Evolutionary conservation across 2,888 invertebrate genomes (phyloP), one percentile per base, ranked within the genome.

Genomic region (Acleris holmiana): DNA sequence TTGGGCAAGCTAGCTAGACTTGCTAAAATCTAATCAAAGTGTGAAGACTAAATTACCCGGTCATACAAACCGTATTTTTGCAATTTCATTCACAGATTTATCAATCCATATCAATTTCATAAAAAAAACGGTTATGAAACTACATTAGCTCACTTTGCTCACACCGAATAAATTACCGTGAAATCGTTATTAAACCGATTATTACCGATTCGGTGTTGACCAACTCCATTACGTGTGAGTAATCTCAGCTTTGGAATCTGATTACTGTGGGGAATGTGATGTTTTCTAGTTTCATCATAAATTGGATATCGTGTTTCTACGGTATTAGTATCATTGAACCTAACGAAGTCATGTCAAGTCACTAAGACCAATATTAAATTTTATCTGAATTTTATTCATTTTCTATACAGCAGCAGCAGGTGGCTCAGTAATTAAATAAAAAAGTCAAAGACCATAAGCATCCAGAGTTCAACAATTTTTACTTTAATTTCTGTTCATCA

Each of bases 151-250:
- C 48, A 23, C 23, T 41, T 64, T 54, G 64, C 56, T 56, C 61
- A 48, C 47, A 41, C 51, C 21, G 60, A 60, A 60, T 55, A 60
- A 60, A 65, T 65, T 60, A 60, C 65, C 65, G 60, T 65, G 65
- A 50, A 65, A 65, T 55, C 35, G 55, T 60, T 60, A 65, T 65
- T 65, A 65, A 65, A 65, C 44, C 60, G 35, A 60, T 65, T 59
- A 65, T 65, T 65, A 64, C 62, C 41, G 53, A 58, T 65, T 58
- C 67, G 70, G 64, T 69, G 69, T 76, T 76, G 71, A 73, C 75
- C 73, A 76, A 77, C 71, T 74, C 69, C 63, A 73, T 75, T 75
- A 78, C 74, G 72, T 75, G 69, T 75, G 29, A 35, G 51, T 41
- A 53, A 63, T 59, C 46, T 58, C 25, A 46, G 23, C 40, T 58